Evolutionary conservation across 2,797 vertebrate species (phyloP), one percentile per base, ranked within the genome.

Genomic region (Mormyrops attenuatus): DNA sequence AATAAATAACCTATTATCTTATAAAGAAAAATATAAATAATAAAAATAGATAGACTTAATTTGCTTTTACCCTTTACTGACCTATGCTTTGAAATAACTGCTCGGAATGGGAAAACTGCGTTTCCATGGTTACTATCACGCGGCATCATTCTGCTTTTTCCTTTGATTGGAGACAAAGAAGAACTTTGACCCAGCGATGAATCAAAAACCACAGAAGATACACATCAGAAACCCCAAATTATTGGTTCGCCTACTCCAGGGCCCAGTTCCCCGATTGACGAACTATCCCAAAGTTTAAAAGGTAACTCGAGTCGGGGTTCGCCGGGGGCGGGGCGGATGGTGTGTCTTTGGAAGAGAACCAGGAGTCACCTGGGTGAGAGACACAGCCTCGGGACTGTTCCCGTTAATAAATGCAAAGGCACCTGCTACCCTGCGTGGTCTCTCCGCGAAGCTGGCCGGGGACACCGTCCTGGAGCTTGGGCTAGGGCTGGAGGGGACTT

Each of bases 61-160:
- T 93, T 90, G 90, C 90, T 92, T 93, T 93, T 93, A 92, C 93
- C 91, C 92, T 91, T 91, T 77, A 84, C 89, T 89, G 89, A 91
- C 91, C 88, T 77, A 91, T 89, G 90, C 90, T 90, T 88, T 92
- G 7, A 91, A 92, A 90, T 90, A 89, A 85, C 89, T 90, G 73
- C 63, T 47, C 86, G 38, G 82, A 44, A 85, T 0, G 77, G 53
- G 60, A 88, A 85, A 66, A 7, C 3, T 88, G 22, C 0, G 93
- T 95, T 94, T 82, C 94, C 93, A 94, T 94, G 90, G 94, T 87
- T 92, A 94, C 94, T 85, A 92, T 94, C 93, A 91, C 66, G 26
- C 84, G 66, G 85, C 88, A 88, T 91, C 88, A 73, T 87, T 22
- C 52, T 89, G 90, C 89, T 88, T 26, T 88, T 88, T 89, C 69